Base-by-base conservation (phyloP, 2,888 invertebrate species). In the Tethea ocularis region DNA sequence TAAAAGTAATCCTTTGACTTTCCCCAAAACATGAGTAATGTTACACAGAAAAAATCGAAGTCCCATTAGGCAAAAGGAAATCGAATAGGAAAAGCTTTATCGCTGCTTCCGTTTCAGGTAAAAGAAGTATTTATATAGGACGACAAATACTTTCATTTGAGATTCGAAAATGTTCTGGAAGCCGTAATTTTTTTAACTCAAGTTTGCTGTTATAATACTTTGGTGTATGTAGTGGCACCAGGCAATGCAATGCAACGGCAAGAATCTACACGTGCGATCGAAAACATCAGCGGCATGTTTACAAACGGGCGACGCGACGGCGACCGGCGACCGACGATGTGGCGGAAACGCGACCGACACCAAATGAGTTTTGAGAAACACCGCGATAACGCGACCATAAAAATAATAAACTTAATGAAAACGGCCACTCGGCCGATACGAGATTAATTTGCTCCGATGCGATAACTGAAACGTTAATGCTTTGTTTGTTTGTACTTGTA, bases 351-450 rank as follows among this genome's bases (percentile, higher is more conserved):
- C n/a, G 46, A 20, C 46, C 46, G 41, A 8, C 41, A 38, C n/a
- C n/a, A 10, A 20, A 46, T 20, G 20, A 46, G 46, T 46, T 46
- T 46, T 46, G 20, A 46, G 46, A 46, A 46, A 46, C 41, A 41
- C 41, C 17, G 10, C 46, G 46, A 46, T 46, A 46, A 46, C 46
- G 20, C 17, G 46, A 46, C 46, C 46, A 46, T 46, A 20, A 46
- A 46, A 46, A 46, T 41, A 41, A 41, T 46, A 46, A 46, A 46
- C 17, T 46, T 46, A 46, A 46, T 46, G 46, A 46, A 46, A 46
- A 46, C 20, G 20, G 46, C 46, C 46, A 46, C 20, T 46, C 10
- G 15, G 41, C 41, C 20, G 46, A 17, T 46, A 46, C 46, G 46
- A 6, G 20, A 46, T 46, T 46, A 46, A 46, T 46, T 46, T 20